Conservation (phyloP, 2,113 vertebrate species). For the Lophochroa leadbeateri region DNA sequence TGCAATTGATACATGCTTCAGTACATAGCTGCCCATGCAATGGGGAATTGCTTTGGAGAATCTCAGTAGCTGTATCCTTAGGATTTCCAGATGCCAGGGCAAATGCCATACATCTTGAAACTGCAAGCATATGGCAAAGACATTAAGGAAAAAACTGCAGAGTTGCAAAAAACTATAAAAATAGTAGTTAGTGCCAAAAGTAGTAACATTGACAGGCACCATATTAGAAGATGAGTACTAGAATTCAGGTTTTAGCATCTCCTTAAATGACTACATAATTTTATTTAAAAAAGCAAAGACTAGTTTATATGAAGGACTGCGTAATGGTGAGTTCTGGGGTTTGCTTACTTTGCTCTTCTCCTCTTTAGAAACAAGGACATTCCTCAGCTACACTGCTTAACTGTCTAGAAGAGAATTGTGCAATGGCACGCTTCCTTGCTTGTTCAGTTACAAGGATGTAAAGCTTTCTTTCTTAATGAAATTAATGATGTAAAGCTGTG, state of each 20-base stretch:
- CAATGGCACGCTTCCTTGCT: neutral
- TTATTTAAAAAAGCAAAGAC: neutral
- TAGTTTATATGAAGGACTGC: neutral
- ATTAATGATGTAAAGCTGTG: neutral
- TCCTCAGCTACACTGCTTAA: neutral
- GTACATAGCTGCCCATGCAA: neutral
- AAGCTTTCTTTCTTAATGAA: neutral
- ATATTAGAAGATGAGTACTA: neutral
- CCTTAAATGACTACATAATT: neutral
- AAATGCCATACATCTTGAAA: neutral
- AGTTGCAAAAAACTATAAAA: neutral
- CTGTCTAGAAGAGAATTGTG: neutral
- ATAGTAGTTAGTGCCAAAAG: neutral
- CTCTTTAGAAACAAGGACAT: neutral
- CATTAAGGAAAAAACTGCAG: neutral
- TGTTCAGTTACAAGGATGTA: neutral
- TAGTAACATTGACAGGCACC: neutral
- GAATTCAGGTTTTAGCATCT: neutral
- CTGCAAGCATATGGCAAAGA: neutral
- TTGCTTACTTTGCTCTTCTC: neutral
- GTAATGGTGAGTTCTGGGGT: fast-evolving
- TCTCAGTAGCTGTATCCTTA: neutral
- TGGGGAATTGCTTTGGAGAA: neutral
- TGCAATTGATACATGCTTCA: neutral
- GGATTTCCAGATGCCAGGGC: neutral